Percentiles rank a stretch among this genome's conserved stretches.
These are phyloP conservation scores for Nasalis larvatus DNA, from an alignment of 2,113 vertebrate genomes.

Conservation along the genomic window DNA sequence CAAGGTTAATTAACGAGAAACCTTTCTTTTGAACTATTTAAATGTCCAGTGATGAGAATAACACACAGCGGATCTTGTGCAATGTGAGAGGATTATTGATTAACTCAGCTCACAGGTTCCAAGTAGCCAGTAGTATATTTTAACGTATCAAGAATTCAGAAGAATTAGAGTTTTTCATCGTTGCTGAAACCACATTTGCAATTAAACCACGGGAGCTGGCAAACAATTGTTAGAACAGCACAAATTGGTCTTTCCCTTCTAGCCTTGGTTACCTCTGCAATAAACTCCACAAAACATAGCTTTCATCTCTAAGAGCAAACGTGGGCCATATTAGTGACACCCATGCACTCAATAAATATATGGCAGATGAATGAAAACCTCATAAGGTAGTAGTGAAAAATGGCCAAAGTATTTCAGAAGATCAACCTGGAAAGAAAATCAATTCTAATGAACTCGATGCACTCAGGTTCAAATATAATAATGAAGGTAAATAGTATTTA, in stretches of 20 bases:
- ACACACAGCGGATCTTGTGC: neutral
- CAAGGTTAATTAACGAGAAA: conserved; percentile 37
- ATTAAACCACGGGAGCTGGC: neutral
- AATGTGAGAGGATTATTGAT: conserved; percentile 55
- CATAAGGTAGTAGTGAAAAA: conserved; percentile 27
- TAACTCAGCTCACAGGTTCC: conserved; percentile 28
- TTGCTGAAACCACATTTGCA: conserved; percentile 29
- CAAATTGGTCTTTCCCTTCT: neutral
- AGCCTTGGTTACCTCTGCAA: neutral
- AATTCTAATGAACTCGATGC: conserved; percentile 66
- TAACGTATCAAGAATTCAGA: conserved; percentile 55
- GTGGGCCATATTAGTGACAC: neutral
- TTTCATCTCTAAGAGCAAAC: conserved; percentile 4
- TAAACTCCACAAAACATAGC: neutral
- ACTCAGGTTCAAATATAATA: conserved; percentile 54
- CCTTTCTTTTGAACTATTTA: conserved; percentile 60
- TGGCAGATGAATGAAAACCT: conserved; percentile 26
- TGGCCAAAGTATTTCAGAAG: conserved; percentile 58
- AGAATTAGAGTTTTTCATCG: conserved; percentile 28
- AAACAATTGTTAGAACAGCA: neutral
- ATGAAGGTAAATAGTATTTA: conserved; percentile 59
- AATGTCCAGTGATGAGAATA: neutral
- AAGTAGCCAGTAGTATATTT: conserved; percentile 20
- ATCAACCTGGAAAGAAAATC: conserved; percentile 69
- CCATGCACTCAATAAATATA: neutral